A percentile compares a stretch with the other conserved stretches of the same genome.
Conservation (phyloP, 2,888 invertebrate genomes). For the Alloplasta piceator region DNA sequence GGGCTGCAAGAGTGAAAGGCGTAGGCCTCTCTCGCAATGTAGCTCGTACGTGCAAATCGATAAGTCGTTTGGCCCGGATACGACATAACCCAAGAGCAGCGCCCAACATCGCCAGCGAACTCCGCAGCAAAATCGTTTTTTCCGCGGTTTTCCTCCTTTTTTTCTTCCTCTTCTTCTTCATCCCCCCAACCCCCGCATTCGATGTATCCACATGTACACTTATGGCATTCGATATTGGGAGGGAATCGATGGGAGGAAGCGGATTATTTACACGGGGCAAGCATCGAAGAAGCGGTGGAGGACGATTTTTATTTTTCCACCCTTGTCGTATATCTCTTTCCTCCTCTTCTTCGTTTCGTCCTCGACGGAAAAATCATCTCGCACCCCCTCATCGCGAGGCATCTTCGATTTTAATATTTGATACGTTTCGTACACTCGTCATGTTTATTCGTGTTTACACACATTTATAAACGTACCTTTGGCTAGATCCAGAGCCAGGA, state of each 20-base stretch:
- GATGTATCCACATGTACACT: background rate
- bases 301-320: constrained; percentile 50
- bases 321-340: background rate
- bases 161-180: background rate
- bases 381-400: too few species aligned
- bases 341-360: background rate
- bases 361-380: background rate
- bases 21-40: constrained; percentile 18
- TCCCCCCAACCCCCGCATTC: background rate
- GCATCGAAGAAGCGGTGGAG: constrained; percentile 38
- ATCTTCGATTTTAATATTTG: constrained; percentile 23
- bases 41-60: constrained; percentile 51
- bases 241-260: background rate
- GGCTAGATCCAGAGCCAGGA: background rate
- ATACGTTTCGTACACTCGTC: background rate
- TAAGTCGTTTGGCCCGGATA: constrained; percentile 58
- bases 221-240: constrained; percentile 26
- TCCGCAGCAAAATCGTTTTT: constrained; percentile 7
- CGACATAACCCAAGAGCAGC: constrained; percentile 42
- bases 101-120: constrained; percentile 5
- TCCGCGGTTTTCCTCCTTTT: background rate
- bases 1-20: constrained; percentile 28
- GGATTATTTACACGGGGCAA: constrained; percentile 56
- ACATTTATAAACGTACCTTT: background rate
- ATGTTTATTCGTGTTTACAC: background rate